Base-by-base conservation (phyloP, 2,113 vertebrate species). In the Lycaon pictus region DNA sequence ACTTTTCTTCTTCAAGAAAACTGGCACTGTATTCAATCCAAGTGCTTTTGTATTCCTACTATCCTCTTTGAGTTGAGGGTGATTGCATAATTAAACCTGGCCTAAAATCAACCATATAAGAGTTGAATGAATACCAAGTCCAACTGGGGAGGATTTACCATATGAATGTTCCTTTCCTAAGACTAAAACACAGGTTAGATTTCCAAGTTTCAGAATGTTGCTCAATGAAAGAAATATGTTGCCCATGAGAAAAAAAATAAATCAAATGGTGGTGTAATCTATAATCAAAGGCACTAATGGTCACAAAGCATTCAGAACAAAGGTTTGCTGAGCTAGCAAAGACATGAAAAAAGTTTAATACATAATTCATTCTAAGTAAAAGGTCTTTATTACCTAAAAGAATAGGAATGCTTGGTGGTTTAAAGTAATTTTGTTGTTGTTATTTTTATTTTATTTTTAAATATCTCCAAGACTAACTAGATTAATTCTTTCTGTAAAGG, bases 151-250 rank as follows among this genome's bases (percentile, higher is more conserved):
- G 98, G 97, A 97, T 98, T 99, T 98, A 99, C 98, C 98, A 98
- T 98, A 99, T 98, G 97, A 99, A 99, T 98, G 98, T 98, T 98
- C 97, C 97, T 99, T 98, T 98, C 98, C 98, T 98, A 98, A 99
- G 97, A 99, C 97, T 99, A 99, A 99, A 99, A 98, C 98, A 99
- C 98, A 99, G 98, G 98, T 98, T 99, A 98, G 97, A 99, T 98
- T 98, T 99, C 98, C 98, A 99, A 98, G 98, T 99, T 99, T 98
- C 98, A 98, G 96, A 98, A 98, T 98, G 96, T 99, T 99, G 98
- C 98, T 98, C 98, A 99, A 98, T 98, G 98, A 98, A 98, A 98
- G 97, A 98, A 98, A 98, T 98, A 98, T 98, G 98, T 96, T 98
- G 97, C 98, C 98, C 98, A 98, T 97, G 98, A 98, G 98, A 85